A percentile compares a stretch with the other conserved stretches of the same genome.
Conservation (phyloP, 2,797 vertebrate species). For the Spinibarbus caldwelli region DNA sequence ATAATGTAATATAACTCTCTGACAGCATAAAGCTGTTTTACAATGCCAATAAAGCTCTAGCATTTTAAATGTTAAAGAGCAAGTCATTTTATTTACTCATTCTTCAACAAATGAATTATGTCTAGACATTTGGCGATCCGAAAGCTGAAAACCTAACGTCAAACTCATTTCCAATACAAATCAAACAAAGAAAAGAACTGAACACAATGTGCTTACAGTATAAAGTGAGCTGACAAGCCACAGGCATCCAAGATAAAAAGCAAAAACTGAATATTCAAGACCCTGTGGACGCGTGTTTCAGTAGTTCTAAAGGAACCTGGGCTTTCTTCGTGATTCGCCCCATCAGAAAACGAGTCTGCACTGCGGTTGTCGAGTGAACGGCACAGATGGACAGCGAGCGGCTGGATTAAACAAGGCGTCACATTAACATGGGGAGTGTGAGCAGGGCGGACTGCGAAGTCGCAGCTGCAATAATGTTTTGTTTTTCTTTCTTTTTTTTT, state of each 20-base stretch:
- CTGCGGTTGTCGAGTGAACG: not conserved
- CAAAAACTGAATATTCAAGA: constrained; percentile 25
- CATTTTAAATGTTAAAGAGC: not conserved
- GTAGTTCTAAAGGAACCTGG: constrained; percentile 6
- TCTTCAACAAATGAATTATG: not conserved
- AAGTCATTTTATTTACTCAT: not conserved
- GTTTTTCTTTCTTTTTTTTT: constrained; percentile 73
- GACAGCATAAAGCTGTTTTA: not conserved
- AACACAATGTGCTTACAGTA: not conserved
- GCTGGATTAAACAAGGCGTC: constrained; percentile 41
- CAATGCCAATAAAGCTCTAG: not conserved
- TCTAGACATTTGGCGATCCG: not conserved
- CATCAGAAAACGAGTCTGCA: constrained; percentile 19
- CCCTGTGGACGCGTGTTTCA: not conserved
- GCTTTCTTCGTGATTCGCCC: constrained; percentile 10
- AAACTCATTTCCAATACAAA: not conserved
- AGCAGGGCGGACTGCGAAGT: constrained; percentile 66
- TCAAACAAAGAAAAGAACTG: not conserved
- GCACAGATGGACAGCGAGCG: not conserved
- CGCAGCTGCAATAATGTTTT: constrained; percentile 80
- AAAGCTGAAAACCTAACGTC: not conserved
- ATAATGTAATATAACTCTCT: not conserved
- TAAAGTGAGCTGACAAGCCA: constrained; percentile 20
- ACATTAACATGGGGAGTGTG: constrained; percentile 37
- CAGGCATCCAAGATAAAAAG: constrained; percentile 21